Conservation (phyloP, 2,113 vertebrate species). For the Oophaga pumilio region DNA sequence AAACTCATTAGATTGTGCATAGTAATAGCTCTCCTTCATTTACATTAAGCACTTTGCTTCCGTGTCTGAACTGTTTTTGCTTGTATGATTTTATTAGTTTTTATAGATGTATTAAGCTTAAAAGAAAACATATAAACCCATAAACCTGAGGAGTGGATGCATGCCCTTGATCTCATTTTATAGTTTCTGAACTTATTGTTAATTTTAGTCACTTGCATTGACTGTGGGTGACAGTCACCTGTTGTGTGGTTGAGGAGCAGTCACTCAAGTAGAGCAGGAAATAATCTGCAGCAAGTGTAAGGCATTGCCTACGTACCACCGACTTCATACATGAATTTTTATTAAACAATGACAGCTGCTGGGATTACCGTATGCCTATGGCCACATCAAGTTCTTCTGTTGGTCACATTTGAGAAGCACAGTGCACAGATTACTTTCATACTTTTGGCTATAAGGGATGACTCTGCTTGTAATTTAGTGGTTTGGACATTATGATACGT, state of each 20-base stretch:
- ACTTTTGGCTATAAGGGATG: constrained; percentile 2
- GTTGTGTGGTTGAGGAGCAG: neutral
- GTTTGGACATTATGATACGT: neutral
- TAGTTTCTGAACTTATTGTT: neutral
- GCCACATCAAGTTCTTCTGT: neutral
- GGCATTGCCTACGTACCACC: neutral
- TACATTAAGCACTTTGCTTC: neutral
- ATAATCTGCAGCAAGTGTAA: neutral
- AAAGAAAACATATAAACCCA: neutral
- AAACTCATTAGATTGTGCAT: neutral
- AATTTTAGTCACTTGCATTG: constrained; percentile 13
- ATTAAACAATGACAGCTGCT: constrained; percentile 39
- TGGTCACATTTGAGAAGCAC: constrained; percentile 5
- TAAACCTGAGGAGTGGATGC: neutral
- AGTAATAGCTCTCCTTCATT: neutral
- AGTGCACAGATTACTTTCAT: neutral
- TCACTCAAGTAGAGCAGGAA: neutral
- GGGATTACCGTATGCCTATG: constrained; percentile 1
- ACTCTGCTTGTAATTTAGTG: neutral
- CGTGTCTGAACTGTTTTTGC: neutral
- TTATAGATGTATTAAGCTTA: neutral
- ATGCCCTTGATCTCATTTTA: neutral
- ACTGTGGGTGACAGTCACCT: constrained; percentile 8
- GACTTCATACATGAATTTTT: constrained; percentile 13
- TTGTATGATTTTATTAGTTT: neutral